Evolutionary conservation across 2,888 invertebrate genomes (phyloP).

Genomic region (Mimumesa dahlbomi): DNA sequence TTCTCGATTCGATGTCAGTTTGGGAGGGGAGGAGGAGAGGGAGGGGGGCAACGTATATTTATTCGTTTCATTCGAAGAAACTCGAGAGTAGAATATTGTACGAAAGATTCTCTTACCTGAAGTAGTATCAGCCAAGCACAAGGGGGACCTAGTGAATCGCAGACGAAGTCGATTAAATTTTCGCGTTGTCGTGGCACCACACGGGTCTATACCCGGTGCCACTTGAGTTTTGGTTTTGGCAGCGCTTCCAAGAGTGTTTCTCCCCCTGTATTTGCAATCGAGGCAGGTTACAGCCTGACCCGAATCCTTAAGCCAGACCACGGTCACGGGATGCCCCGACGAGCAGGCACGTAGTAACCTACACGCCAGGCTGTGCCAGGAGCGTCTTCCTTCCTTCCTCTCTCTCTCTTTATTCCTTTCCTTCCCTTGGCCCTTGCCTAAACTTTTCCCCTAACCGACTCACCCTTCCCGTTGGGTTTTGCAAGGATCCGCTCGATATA

Average conservation of each 20-base stretch:
- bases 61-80: no score
- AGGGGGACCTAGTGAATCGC: slow-evolving; percentile 39
- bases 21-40: no score
- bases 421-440: slow-evolving; percentile 49
- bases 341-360: slow-evolving; percentile 73
- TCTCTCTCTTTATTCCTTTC: slow-evolving; percentile 50
- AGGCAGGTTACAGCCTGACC: slow-evolving; percentile 76
- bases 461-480: slow-evolving; percentile 22
- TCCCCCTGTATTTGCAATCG: slow-evolving; percentile 74
- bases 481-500: slow-evolving; percentile 50
- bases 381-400: slow-evolving; percentile 58
- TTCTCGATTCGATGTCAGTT: no score
- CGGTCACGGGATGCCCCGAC: slow-evolving; percentile 70
- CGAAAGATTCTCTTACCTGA: background rate
- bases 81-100: background rate
- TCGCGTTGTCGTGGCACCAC: slow-evolving; percentile 63
- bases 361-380: slow-evolving; percentile 71
- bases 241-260: slow-evolving; percentile 72
- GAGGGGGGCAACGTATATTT: no score
- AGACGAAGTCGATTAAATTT: slow-evolving; percentile 69
- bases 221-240: slow-evolving; percentile 77
- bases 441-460: slow-evolving; percentile 52
- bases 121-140: background rate
- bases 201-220: slow-evolving; percentile 56
- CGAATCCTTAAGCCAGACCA: slow-evolving; percentile 75